Evolutionary conservation across 2,888 invertebrate species (phyloP), one percentile per base, ranked within the genome.

Genomic region (Oligia latruncula): DNA sequence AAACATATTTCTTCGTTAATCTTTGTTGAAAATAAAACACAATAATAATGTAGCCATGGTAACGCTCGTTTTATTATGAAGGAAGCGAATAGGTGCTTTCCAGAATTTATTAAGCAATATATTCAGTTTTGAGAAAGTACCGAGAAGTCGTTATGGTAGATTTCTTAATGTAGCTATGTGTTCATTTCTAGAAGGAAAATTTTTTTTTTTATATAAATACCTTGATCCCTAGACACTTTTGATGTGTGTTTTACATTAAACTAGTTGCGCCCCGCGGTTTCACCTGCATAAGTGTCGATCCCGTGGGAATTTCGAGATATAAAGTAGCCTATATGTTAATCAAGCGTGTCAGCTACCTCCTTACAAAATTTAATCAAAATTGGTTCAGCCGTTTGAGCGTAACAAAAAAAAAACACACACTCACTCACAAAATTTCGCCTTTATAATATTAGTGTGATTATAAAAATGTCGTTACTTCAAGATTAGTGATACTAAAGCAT

Each of bases 41-140:
- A 76, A 78, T 81, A 84, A 80, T 77, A 84, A 78, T 70, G 74
- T 73, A 62, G 52, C 81, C 58, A 71, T 78, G 71, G 84, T 73
- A 78, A 84, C 78, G 46, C 68, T 74, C 60, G 70, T 84, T 80
- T 81, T 84, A 88, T 83, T 84, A 80, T 77, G 58, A 81, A 84
- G 78, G 87, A 81, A 84, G 80, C 35, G 73, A 86, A 84, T 88
- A 87, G 88, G 84, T 88, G 67, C 87, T 88, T 87, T 76, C 58
- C 65, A 86, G 66, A 80, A 88, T 88, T 88, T 88, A 88, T 88
- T 79, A 40, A 72, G 80, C 79, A 72, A 83, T 89, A 82, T 88
- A 88, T 86, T 86, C 83, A 80, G 89, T 87, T 84, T 84, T 82
- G 72, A 82, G 78, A 86, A 84, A 86, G 82, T 71, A 80, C 80